phyloP scores from a whole-genome alignment of 2,797 vertebrate species.

The Poecile montanus region DNA sequence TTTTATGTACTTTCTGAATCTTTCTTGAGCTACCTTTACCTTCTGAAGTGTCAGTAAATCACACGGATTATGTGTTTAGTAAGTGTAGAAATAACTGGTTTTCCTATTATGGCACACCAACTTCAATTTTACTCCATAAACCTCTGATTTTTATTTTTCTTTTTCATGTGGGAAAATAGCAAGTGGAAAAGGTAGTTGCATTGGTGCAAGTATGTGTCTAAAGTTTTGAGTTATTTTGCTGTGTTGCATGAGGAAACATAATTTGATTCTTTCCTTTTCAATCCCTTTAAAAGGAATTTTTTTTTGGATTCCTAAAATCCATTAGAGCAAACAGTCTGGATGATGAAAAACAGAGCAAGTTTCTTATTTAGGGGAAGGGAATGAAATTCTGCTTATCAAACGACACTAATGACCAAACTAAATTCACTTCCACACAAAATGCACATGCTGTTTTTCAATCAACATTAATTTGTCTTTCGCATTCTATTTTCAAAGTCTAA shows the following conservation, averaged over 20 bases:
- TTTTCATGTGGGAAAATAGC: not conserved
- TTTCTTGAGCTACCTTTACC: not conserved
- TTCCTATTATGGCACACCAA: not conserved
- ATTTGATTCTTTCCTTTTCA: not conserved
- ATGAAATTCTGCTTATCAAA: conserved; percentile 12
- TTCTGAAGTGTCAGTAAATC: not conserved
- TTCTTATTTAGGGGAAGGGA: not conserved
- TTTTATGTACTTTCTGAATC: not conserved
- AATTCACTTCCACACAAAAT: conserved; percentile 15
- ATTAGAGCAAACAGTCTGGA: not conserved
- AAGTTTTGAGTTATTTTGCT: not conserved
- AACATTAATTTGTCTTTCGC: not conserved
- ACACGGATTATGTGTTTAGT: not conserved
- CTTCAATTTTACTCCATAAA: not conserved
- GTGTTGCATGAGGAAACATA: not conserved
- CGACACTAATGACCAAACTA: not conserved
- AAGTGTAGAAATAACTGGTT: not conserved
- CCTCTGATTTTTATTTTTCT: not conserved
- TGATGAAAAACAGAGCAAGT: not conserved
- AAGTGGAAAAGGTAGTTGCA: not conserved
- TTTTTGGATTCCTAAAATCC: not conserved
- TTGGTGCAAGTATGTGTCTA: not conserved
- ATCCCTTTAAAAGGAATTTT: not conserved
- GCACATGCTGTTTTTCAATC: conserved; percentile 5
- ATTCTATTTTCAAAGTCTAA: conserved; percentile 39